Evolutionary conservation across 2,888 invertebrate species (phyloP).

Genomic region (Malachius bipustulatus): DNA sequence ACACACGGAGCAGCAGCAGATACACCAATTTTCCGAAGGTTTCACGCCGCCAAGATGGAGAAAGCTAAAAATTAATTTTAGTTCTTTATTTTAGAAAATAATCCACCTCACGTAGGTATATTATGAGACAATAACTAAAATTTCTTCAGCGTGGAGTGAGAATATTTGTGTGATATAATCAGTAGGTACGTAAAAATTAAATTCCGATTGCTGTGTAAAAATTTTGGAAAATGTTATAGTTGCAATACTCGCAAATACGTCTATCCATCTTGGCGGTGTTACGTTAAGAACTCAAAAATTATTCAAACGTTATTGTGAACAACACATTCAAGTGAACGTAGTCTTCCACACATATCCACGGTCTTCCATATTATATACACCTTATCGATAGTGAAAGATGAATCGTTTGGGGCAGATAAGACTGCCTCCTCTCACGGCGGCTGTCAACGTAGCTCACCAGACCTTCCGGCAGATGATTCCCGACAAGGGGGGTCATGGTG

Average conservation of each 20-base stretch:
- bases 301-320: conserved; percentile 13
- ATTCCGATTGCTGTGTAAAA: no score
- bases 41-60: conserved; percentile 33
- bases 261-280: conserved; percentile 30
- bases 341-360: conserved; percentile 10
- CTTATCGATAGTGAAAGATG: conserved; percentile 34
- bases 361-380: conserved; percentile 15
- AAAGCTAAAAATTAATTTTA: conserved; percentile 26
- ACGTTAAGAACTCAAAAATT: conserved; percentile 12
- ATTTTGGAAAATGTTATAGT: no score
- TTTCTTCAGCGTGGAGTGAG: no score
- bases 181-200: no score
- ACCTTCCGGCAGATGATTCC: conserved; percentile 69
- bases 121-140: no score
- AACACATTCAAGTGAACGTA: conserved; percentile 6
- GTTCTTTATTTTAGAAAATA: conserved; percentile 18
- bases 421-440: conserved; percentile 62
- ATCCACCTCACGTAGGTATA: no score
- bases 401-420: conserved; percentile 52
- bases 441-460: conserved; percentile 72
- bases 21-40: conserved; percentile 30
- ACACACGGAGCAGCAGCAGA: conserved; percentile 29
- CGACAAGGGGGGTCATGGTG: conserved; percentile 40
- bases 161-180: no score
- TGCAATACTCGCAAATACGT: no score